Conservation (phyloP, 2,113 vertebrate genomes). For the Etheostoma spectabile region DNA sequence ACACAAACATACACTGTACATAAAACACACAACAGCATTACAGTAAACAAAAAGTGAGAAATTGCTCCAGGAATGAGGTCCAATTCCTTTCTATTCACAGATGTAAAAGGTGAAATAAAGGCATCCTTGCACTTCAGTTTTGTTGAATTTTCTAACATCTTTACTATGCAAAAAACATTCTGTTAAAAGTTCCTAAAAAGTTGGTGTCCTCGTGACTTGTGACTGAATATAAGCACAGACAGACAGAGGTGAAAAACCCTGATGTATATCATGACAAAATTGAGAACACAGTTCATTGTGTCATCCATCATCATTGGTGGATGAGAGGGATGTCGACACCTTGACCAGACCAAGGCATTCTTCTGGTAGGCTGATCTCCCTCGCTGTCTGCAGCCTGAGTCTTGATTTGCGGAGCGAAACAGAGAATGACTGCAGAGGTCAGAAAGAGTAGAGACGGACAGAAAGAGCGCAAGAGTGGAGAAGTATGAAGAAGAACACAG, state of each 20-base stretch:
- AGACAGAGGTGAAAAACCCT: not conserved
- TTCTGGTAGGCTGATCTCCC: slow-evolving; percentile 49
- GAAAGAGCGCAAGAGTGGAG: slow-evolving; percentile 30
- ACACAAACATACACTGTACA: not conserved
- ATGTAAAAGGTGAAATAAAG: not conserved
- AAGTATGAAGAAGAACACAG: slow-evolving; percentile 35
- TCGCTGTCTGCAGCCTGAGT: slow-evolving; percentile 25
- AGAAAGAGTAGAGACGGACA: slow-evolving; percentile 11
- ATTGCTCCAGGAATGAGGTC: not conserved
- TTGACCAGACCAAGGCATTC: slow-evolving; percentile 47
- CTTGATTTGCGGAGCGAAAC: slow-evolving; percentile 24
- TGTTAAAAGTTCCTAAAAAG: not conserved
- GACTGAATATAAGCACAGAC: not conserved
- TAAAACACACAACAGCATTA: not conserved
- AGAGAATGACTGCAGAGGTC: slow-evolving; percentile 29
- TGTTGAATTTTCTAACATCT: not conserved
- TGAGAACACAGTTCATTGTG: slow-evolving; percentile 46
- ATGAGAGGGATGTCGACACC: slow-evolving; percentile 34
- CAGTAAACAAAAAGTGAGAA: not conserved
- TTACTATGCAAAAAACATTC: not conserved
- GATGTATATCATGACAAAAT: slow-evolving; percentile 3
- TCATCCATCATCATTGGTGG: slow-evolving; percentile 69
- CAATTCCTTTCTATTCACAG: not conserved
- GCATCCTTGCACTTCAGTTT: not conserved
- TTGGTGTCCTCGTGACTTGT: not conserved